These are phyloP conservation scores for Graphium colonna DNA, from an alignment of 2,888 invertebrate species.

Conservation along the genomic window DNA sequence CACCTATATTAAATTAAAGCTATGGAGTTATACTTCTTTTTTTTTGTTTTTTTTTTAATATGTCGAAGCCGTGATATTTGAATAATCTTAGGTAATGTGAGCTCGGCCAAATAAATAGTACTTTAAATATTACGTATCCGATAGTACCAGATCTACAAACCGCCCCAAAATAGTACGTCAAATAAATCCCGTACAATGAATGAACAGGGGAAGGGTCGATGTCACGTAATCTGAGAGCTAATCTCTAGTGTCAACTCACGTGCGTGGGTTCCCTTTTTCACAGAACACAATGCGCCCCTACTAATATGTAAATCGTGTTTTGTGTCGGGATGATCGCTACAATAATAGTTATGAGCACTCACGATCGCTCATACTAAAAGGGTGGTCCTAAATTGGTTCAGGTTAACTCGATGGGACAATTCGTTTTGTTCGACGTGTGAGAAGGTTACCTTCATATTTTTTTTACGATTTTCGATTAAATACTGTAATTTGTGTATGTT, in stretches of 20 bases:
- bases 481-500: not conserved
- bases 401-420: too few species aligned
- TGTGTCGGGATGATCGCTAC: constrained; percentile 21
- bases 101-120: too few species aligned
- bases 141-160: too few species aligned
- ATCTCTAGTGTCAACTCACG: constrained; percentile 70
- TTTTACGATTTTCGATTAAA: not conserved
- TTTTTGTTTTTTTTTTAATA: too few species aligned
- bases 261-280: constrained; percentile 50
- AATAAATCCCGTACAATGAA: constrained; percentile 32
- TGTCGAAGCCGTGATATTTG: too few species aligned
- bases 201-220: constrained; percentile 54
- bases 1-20: too few species aligned
- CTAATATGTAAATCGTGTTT: constrained; percentile 47
- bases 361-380: not conserved
- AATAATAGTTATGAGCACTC: not conserved
- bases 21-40: too few species aligned
- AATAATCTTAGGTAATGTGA: too few species aligned
- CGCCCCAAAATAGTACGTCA: constrained; percentile 9
- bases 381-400: too few species aligned
- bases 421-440: not conserved
- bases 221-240: constrained; percentile 69
- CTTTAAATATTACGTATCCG: too few species aligned
- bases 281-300: constrained; percentile 53
- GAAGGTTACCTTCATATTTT: not conserved